Evolutionary conservation across 2,113 vertebrate species (phyloP).

Genomic region (Sula dactylatra): DNA sequence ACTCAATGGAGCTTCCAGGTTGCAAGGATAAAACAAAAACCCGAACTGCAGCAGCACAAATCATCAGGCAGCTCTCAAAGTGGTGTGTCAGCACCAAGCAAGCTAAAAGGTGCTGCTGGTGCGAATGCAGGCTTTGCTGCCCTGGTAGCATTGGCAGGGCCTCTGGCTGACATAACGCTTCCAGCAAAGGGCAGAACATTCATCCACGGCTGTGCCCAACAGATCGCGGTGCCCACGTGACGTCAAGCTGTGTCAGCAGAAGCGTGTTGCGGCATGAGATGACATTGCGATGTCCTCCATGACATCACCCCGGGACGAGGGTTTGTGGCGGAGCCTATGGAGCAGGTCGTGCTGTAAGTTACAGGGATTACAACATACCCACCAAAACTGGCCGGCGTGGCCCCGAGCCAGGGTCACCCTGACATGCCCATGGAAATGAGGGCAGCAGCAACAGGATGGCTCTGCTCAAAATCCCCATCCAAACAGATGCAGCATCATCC

Average conservation of each 20-base stretch:
- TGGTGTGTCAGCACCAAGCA: background rate
- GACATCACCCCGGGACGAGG: background rate
- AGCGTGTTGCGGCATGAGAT: background rate
- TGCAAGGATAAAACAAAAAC: background rate
- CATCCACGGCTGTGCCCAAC: background rate
- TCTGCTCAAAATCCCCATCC: background rate
- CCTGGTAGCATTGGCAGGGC: background rate
- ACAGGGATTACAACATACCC: background rate
- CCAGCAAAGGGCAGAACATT: background rate
- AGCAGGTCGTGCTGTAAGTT: background rate
- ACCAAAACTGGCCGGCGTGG: background rate
- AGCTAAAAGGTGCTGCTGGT: background rate
- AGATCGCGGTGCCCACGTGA: background rate
- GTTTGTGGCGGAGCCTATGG: background rate
- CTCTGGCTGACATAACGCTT: background rate
- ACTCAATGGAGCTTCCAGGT: background rate
- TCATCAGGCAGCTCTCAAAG: background rate
- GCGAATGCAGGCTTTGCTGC: background rate
- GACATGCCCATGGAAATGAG: rapidly evolving
- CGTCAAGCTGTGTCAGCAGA: constrained; percentile 12
- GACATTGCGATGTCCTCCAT: background rate
- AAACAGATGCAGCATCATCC: background rate
- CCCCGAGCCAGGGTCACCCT: background rate
- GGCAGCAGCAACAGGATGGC: background rate
- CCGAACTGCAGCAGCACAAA: background rate